Conservation (phyloP, 1,140 invertebrate genomes). For the Plodia interpunctella region DNA sequence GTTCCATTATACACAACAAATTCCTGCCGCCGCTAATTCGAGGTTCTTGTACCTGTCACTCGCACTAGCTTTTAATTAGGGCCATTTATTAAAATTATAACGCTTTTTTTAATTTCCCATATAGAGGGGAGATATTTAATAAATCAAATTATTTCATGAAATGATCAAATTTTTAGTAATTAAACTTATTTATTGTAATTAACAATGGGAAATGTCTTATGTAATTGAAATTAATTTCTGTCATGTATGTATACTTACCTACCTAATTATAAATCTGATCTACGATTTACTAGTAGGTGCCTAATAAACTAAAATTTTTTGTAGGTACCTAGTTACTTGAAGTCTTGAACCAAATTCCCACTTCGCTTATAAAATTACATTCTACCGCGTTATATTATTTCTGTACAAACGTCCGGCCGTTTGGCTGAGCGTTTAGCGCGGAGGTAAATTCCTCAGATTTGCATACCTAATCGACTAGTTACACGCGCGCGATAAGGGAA, state of each 20-base stretch:
- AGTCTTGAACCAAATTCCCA: too few relatives aligned
- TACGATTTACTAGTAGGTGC: too few relatives aligned
- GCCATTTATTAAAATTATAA: conserved; percentile 39
- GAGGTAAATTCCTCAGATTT: conserved; percentile 38
- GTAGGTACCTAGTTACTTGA: too few relatives aligned
- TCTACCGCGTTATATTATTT: too few relatives aligned
- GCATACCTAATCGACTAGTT: conserved; percentile 48
- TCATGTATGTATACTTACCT: too few relatives aligned
- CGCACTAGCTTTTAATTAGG: conserved; percentile 34
- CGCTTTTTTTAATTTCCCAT: conserved; percentile 25
- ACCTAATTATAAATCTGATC: too few relatives aligned
- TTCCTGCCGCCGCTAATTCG: conserved; percentile 26
- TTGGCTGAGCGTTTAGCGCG: conserved; percentile 27
- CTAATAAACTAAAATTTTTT: too few relatives aligned
- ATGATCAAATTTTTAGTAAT: conserved; percentile 30
- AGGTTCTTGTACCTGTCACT: conserved; percentile 31
- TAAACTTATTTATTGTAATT: conserved; percentile 18
- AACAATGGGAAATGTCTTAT: background rate
- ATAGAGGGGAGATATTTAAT: conserved; percentile 34
- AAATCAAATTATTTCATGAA: conserved; percentile 26
- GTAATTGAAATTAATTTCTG: conserved; percentile 3
- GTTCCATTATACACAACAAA: conserved; percentile 57
- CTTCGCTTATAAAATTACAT: too few relatives aligned
- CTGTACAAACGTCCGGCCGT: too few relatives aligned
- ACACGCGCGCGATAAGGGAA: conserved; percentile 41